Evolutionary conservation across 2,888 invertebrate genomes (phyloP).

Genomic region (Cataglyphis albicans): DNA sequence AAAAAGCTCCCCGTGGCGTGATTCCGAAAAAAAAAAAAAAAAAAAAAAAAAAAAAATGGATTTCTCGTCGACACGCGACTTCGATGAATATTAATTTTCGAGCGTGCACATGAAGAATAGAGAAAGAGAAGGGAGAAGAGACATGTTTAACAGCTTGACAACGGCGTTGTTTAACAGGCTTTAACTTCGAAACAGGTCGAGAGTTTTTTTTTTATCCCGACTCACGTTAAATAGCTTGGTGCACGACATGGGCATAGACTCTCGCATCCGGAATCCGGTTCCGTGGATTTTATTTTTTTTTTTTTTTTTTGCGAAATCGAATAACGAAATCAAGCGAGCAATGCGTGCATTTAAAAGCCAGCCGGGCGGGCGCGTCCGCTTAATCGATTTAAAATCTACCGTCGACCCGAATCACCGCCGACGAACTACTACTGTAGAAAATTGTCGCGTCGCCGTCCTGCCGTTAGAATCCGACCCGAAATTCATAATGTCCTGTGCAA

Average conservation of each 20-base stretch:
- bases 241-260: neutral
- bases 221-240: neutral
- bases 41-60: constrained; percentile 6
- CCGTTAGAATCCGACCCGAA: constrained; percentile 31
- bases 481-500: constrained; percentile 48
- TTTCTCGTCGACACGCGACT: constrained; percentile 39
- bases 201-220: constrained; percentile 24
- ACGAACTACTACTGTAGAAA: constrained; percentile 23
- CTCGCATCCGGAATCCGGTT: no score
- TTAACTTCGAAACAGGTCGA: constrained; percentile 16
- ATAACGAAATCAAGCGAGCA: constrained; percentile 16
- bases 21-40: constrained; percentile 19
- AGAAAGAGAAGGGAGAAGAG: neutral
- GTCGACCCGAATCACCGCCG: constrained; percentile 58
- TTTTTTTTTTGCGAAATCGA: constrained; percentile 24
- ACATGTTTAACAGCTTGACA: constrained; percentile 30
- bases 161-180: constrained; percentile 22
- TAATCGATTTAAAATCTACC: constrained; percentile 69
- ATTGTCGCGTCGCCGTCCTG: neutral
- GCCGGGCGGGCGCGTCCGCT: constrained; percentile 41
- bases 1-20: constrained; percentile 46
- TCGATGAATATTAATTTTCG: constrained; percentile 49
- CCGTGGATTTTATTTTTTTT: constrained; percentile 32
- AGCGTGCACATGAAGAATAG: neutral
- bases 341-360: constrained; percentile 51